Percentiles rank a stretch among this genome's conserved stretches.
Conservation (phyloP, 2,113 vertebrate genomes). For the Callithrix jacchus region DNA sequence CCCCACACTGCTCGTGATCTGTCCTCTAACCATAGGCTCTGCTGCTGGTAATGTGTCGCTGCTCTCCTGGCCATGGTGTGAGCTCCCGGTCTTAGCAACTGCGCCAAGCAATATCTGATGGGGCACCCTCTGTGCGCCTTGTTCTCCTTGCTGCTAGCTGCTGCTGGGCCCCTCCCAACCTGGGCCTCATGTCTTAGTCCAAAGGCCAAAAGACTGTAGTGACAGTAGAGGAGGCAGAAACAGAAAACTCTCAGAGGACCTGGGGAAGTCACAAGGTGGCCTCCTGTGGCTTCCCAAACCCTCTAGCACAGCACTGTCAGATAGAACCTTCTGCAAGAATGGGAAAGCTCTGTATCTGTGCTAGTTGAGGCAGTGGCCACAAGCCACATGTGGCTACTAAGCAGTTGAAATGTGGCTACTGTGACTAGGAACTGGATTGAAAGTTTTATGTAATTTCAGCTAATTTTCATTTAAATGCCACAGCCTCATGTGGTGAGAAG, state of each 20-base stretch:
- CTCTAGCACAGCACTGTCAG: not conserved
- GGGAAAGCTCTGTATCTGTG: not conserved
- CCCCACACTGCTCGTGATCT: fast-evolving
- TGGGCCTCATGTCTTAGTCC: not conserved
- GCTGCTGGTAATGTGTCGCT: not conserved
- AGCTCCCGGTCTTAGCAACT: not conserved
- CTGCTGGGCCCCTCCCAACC: not conserved
- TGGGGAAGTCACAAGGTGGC: fast-evolving
- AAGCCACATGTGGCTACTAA: not conserved
- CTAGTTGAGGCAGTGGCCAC: not conserved
- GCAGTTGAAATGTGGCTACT: not conserved
- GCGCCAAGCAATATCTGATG: no score
- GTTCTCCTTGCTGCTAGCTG: not conserved
- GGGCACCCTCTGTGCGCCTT: not conserved
- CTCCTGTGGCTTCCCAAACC: not conserved
- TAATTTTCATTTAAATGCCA: not conserved
- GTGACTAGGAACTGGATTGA: not conserved
- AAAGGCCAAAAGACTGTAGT: not conserved
- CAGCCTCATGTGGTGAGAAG: not conserved
- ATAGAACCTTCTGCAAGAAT: not conserved
- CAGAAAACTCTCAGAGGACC: not conserved
- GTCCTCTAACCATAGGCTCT: no score
- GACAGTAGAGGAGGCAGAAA: not conserved
- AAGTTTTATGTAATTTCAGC: not conserved
- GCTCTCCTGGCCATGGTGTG: not conserved